Base-by-base conservation (phyloP, 2,888 invertebrate genomes). In the Philonicus albiceps region DNA sequence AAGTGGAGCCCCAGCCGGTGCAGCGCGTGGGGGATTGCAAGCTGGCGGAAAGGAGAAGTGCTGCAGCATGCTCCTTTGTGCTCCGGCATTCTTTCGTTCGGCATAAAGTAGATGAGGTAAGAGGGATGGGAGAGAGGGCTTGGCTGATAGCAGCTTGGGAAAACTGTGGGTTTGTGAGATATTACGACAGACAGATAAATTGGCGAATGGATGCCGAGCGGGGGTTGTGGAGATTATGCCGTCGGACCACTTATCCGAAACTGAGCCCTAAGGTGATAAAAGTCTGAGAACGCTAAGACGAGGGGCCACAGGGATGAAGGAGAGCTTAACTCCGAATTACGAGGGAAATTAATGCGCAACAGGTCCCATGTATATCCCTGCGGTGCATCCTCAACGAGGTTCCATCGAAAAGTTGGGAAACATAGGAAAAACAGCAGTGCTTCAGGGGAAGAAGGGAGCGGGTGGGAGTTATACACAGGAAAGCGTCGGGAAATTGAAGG, bases 401-500 rank as follows among this genome's bases (percentile, higher is more conserved):
- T 49, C 49, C n/a, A 19, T 22, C 11, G 22, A 27, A 64, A 64
- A 22, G 27, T 64, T 7, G 27, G 22, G 27, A 64, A 64, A 64
- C 8, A 8, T 3, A 19, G 64, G 22, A 64, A 64, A 19, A 64
- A 64, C 27, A 64, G 64, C 27, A 11, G 11, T 27, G 27, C 13
- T 64, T 49, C 6, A 1, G 49, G 16, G 5, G 6, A n/a, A 3
- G 31, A 76, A n/a, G 40, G 5, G 16, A 3, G 37, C 13, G 43
- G 30, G 40, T n/a, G 16, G n/a, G 30, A 43, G 13, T 30, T 11
- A 16, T 49, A 16, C 22, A 49, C 49, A 78, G 43, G 53, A 78
- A 49, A 43, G 11, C 22, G 34, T 30, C 49, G 43, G 49, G 78
- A 81, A 81, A 81, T 81, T 81, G 81, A 81, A 81, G 81, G 34